Evolutionary conservation across 2,888 invertebrate genomes (phyloP).

Genomic region (Polyploca ridens): DNA sequence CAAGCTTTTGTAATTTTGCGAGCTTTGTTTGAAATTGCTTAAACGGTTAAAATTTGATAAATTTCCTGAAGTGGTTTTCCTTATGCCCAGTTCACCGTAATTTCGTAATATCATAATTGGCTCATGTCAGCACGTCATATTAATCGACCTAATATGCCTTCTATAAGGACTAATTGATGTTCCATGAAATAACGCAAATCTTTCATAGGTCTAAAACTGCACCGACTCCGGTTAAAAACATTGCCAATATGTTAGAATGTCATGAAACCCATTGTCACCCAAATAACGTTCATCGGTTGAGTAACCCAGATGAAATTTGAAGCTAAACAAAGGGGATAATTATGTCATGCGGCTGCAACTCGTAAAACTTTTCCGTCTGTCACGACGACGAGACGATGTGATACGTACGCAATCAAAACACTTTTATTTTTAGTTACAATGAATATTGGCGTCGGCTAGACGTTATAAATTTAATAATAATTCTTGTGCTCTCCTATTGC

Average conservation of each 20-base stretch:
- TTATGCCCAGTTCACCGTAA: background rate
- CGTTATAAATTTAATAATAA: constrained; percentile 43
- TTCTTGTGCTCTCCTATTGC: constrained; percentile 22
- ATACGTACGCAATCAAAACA: constrained; percentile 17
- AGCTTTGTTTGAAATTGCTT: background rate
- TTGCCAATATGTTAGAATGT: background rate
- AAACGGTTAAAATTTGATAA: background rate
- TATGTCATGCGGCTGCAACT: constrained; percentile 9
- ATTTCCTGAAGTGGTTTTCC: background rate
- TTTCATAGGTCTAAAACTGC: background rate
- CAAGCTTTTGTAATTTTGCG: background rate
- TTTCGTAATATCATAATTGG: background rate
- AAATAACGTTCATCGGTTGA: background rate
- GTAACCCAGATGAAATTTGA: background rate
- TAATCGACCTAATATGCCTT: background rate
- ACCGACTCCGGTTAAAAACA: background rate
- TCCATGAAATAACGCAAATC: background rate
- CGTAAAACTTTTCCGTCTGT: constrained; percentile 17
- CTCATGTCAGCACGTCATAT: background rate
- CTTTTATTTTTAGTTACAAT: constrained; percentile 23
- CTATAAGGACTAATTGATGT: background rate
- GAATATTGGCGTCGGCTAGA: constrained; percentile 39
- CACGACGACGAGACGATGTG: constrained; percentile 11
- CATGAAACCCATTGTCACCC: background rate
- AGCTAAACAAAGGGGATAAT: background rate